phyloP scores from a whole-genome alignment of 2,888 invertebrate species.

The Ophraella communa region DNA sequence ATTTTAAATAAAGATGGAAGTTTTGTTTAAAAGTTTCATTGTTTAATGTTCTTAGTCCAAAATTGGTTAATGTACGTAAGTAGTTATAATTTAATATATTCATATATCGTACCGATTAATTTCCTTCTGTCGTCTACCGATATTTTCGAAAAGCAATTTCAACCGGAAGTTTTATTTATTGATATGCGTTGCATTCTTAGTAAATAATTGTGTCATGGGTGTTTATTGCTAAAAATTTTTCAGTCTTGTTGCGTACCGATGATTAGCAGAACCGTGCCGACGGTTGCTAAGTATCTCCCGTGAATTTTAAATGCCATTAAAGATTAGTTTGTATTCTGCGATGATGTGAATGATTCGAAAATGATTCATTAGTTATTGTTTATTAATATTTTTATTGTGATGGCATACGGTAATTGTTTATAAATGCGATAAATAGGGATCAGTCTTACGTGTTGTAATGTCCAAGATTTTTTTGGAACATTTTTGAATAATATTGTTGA shows the following conservation, averaged over 20 bases:
- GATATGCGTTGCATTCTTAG: slow-evolving; percentile 43
- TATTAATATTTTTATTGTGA: slow-evolving; percentile 43
- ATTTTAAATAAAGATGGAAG: no score
- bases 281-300: slow-evolving; percentile 37
- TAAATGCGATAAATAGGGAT: slow-evolving; percentile 46
- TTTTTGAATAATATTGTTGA: background rate
- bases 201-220: slow-evolving; percentile 51
- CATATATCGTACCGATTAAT: slow-evolving; percentile 28
- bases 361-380: slow-evolving; percentile 50
- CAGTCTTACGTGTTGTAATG: slow-evolving; percentile 47
- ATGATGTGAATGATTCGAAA: slow-evolving; percentile 43
- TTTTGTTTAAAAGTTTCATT: no score
- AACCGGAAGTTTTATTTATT: slow-evolving; percentile 44
- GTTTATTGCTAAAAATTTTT: slow-evolving; percentile 47
- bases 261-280: slow-evolving; percentile 51
- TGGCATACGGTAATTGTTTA: slow-evolving; percentile 41
- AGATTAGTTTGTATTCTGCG: slow-evolving; percentile 48
- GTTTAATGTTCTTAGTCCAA: no score
- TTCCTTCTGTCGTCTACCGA: slow-evolving; percentile 29
- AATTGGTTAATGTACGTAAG: background rate
- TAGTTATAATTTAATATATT: slow-evolving; percentile 28
- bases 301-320: slow-evolving; percentile 50
- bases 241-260: slow-evolving; percentile 50
- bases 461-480: slow-evolving; percentile 4
- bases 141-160: slow-evolving; percentile 34